phyloP scores from a whole-genome alignment of 2,113 vertebrate species.

The Phoenicopterus ruber region DNA sequence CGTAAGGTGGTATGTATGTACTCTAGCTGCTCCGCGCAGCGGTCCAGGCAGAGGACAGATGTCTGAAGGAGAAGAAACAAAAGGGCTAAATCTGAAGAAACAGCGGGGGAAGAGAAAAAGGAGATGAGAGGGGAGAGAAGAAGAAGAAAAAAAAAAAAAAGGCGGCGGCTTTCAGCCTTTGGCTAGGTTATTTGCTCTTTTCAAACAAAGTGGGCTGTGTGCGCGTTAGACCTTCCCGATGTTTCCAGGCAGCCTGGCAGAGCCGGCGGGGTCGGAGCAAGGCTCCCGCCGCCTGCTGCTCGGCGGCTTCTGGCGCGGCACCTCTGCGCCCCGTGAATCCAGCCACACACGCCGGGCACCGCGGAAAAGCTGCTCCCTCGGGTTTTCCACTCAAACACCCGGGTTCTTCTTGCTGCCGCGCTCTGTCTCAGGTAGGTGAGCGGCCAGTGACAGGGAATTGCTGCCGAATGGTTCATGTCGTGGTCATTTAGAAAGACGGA shows the following conservation, averaged over 20 bases:
- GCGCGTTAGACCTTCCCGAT: background rate
- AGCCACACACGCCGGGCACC: background rate
- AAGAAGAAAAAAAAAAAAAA: background rate
- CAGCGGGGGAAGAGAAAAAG: background rate
- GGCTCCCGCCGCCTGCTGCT: constrained; percentile 1
- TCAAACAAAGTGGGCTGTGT: background rate
- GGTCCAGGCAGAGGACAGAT: constrained; percentile 43
- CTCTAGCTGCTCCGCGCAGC: background rate
- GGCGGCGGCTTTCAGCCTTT: background rate
- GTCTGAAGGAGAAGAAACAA: constrained; percentile 45
- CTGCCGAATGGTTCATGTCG: constrained; percentile 21
- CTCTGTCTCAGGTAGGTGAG: constrained; percentile 11
- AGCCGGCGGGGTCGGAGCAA: background rate
- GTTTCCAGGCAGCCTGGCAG: background rate
- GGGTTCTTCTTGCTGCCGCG: background rate
- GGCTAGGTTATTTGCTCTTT: constrained; percentile 24
- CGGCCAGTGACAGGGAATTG: background rate
- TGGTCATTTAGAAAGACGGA: background rate
- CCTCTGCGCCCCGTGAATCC: too few relatives aligned
- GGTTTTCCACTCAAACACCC: background rate
- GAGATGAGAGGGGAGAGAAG: background rate
- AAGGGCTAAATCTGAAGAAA: constrained; percentile 39
- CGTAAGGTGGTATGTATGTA: background rate
- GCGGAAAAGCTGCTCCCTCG: background rate
- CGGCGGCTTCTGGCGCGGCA: constrained; percentile 7